These are phyloP conservation scores for Scaptomyza montana DNA, from an alignment of 1,140 invertebrate genomes.

Conservation along the genomic window DNA sequence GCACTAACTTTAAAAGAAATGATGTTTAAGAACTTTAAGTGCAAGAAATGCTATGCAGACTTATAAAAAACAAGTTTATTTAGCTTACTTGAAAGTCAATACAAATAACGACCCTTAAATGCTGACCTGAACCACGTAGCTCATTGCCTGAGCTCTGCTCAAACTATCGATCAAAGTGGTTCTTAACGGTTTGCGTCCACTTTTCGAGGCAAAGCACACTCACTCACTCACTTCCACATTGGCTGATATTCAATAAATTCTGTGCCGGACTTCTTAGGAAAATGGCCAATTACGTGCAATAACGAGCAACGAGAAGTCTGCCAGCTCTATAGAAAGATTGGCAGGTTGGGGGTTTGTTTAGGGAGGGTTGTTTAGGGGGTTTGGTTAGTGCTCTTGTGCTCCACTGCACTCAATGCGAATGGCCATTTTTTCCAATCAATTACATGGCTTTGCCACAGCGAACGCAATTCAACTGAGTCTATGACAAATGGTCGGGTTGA, in stretches of 20 bases:
- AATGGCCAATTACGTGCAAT: conserved; percentile 79
- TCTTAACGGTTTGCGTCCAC: neutral
- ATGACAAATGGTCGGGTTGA: neutral
- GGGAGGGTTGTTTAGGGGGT: neutral
- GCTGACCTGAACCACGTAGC: neutral
- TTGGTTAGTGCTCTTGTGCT: conserved; percentile 26
- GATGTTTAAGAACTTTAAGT: neutral
- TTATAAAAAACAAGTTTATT: neutral
- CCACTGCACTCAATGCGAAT: conserved; percentile 71
- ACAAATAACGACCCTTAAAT: conserved; percentile 1
- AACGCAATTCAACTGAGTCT: neutral
- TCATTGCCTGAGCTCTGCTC: neutral
- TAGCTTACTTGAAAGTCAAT: neutral
- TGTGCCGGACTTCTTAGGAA: conserved; percentile 50
- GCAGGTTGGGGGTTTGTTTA: neutral
- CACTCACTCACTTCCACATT: conserved; percentile 20
- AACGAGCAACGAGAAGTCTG: conserved; percentile 73
- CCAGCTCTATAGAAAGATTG: conserved; percentile 36
- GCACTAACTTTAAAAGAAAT: neutral
- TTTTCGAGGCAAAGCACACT: neutral
- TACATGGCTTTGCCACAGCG: conserved; percentile 33
- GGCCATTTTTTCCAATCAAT: conserved; percentile 78
- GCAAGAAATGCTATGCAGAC: too few species aligned
- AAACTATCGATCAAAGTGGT: conserved; percentile 23
- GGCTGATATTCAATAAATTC: conserved; percentile 75